Base-by-base conservation (phyloP, 2,888 invertebrate genomes). In the Lagria hirta region DNA sequence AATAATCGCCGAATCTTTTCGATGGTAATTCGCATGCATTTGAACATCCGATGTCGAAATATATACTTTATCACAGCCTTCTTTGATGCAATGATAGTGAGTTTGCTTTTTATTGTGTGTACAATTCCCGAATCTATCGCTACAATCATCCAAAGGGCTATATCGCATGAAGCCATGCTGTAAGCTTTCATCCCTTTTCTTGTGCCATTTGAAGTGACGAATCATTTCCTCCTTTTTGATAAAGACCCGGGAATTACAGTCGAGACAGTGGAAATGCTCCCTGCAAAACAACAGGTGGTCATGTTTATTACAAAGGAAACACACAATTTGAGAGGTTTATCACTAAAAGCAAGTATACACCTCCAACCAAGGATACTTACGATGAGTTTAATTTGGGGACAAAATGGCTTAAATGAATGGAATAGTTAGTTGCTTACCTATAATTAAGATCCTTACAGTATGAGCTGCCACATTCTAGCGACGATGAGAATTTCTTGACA, bases 181-280 rank as follows among this genome's bases (percentile, higher is more conserved):
- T 18, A 98, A 75, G 3, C 94, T 94, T 69, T 98, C 97, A 65
- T 96, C 96, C 2, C 97, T 82, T 74, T 98, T 98, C 76, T 96
- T 95, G 75, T 98, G 97, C 97, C 97, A 97, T 77, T 98, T 98
- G 68, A 95, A 93, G 72, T 98, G 97, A 23, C 97, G 83, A 53
- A 97, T 96, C 88, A 98, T 97, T 70, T 98, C 97, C 71, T 98
- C 98, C 68, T 97, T 96, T 74, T 97, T 96, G 63, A 93, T 87
- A 68, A 98, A 91, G n/a, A 96, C 92, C 62, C 91, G 72, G 22
- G 77, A 76, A 65, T 71, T 71, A 72, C 90, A 91, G 73, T 86
- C 86, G 48, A 86, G 69, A 65, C 93, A 94, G 71, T 97, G 97
- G 73, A 95, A 97, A 70, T 97, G 97, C 68, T 97, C 97, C 59